Conservation (phyloP, 2,113 vertebrate genomes). For the Leiothrix lutea region DNA sequence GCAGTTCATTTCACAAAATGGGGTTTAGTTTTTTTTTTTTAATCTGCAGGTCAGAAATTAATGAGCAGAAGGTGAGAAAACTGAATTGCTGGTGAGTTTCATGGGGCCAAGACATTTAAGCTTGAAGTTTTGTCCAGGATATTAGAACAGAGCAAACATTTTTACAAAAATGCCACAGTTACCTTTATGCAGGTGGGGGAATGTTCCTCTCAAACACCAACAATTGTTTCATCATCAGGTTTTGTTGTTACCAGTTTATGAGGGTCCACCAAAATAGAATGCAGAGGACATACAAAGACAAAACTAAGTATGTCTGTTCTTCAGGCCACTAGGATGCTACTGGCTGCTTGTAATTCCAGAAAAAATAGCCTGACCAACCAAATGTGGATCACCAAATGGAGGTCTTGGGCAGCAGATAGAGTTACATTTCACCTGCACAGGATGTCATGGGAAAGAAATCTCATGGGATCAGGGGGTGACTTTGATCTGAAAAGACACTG, state of each 20-base stretch:
- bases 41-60: not conserved
- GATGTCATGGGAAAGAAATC: not conserved
- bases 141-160: not conserved
- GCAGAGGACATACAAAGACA: not conserved
- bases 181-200: not conserved
- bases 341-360: not conserved
- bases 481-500: not conserved
- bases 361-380: not conserved
- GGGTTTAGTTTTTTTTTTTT: not conserved
- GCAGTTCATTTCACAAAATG: not conserved
- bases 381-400: not conserved
- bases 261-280: not conserved
- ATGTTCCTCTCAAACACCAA: not conserved
- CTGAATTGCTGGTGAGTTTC: not conserved
- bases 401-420: not conserved
- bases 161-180: not conserved
- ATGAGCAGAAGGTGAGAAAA: not conserved
- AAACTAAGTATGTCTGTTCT: not conserved
- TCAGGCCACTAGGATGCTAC: not conserved
- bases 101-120: not conserved
- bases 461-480: not conserved
- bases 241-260: not conserved
- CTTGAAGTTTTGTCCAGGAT: not conserved
- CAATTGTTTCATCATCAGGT: not conserved
- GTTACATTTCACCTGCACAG: not conserved